Evolutionary conservation across 2,888 invertebrate genomes (phyloP), one percentile per base, ranked within the genome.

Genomic region (Andrena bicolor): DNA sequence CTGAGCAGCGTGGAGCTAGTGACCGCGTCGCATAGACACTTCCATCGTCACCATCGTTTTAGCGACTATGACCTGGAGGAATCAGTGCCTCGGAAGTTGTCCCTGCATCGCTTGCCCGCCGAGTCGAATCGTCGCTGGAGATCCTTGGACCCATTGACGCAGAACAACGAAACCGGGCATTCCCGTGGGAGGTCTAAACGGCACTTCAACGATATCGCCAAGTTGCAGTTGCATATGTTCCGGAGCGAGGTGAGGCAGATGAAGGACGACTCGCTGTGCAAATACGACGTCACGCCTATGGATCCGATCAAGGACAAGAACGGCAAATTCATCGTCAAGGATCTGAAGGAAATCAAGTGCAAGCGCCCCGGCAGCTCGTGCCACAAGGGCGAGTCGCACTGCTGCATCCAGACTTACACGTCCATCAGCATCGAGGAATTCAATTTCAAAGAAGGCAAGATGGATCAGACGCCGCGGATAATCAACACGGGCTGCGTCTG

Each of bases 321-420:
- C 23, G 84, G 86, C 2, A 80, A 69, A 26, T 76, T 87, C 8
- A 32, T 83, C 0, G 88, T 90, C 5, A 79, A 74, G 6, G 74
- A 86, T 13, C 77, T 92, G 69, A 79, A 89, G 23, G 78, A 91
- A 72, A 83, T 92, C 4, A 84, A 26, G 28, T 92, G 92, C 84
- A 90, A 90, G 32, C 69, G 86, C 26, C 66, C 23, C n/a, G 88
- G 90, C 6, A 82, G 84, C 8, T 70, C 58, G 0, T 91, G 91
- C 28, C 85, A 85, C 8, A 23, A 23, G 8, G 26, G 23, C 41
- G 82, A 77, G 1, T 63, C 78, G 30, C 86, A 88, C 60, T 89
- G 88, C 76, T 92, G 92, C 74, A 79, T 90, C 8, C 92, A 92
- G 61, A 90, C 89, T 0, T 91, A 88, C 65, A 80, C 79, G 7